A percentile compares a stretch with the other conserved stretches of the same genome.
These are phyloP conservation scores for Conus canariensis DNA, from an alignment of 2,888 invertebrate species.

Conservation along the genomic window DNA sequence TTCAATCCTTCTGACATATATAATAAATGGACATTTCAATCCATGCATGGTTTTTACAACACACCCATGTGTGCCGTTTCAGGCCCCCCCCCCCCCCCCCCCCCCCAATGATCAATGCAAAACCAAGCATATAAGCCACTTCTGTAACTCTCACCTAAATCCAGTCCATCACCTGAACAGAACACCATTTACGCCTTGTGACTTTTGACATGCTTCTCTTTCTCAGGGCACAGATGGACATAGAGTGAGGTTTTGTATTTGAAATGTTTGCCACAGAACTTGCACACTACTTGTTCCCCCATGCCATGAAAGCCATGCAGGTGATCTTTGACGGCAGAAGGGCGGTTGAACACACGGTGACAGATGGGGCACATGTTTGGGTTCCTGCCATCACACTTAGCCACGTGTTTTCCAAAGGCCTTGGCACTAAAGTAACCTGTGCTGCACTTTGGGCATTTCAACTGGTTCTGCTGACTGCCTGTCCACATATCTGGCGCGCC, in stretches of 20 bases:
- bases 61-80: too few relatives aligned
- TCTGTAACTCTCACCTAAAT: neutral
- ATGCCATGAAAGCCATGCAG: conserved; percentile 52
- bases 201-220: conserved; percentile 24
- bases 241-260: conserved; percentile 45
- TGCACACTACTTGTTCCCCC: conserved; percentile 49
- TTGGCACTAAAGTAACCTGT: conserved; percentile 21
- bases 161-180: too few relatives aligned
- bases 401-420: conserved; percentile 39
- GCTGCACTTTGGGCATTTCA: conserved; percentile 24
- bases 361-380: conserved; percentile 49
- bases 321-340: conserved; percentile 50
- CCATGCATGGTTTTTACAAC: too few relatives aligned
- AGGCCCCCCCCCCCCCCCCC: too few relatives aligned
- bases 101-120: too few relatives aligned
- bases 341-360: conserved; percentile 48
- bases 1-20: too few relatives aligned
- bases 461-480: neutral
- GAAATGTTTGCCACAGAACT: conserved; percentile 50
- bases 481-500: neutral
- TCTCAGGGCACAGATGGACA: conserved; percentile 40
- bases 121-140: too few relatives aligned
- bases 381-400: conserved; percentile 48
- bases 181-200: neutral
- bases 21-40: too few relatives aligned